Evolutionary conservation across 2,888 invertebrate species (phyloP), one percentile per base, ranked within the genome.

Genomic region (Danaus chrysippus): DNA sequence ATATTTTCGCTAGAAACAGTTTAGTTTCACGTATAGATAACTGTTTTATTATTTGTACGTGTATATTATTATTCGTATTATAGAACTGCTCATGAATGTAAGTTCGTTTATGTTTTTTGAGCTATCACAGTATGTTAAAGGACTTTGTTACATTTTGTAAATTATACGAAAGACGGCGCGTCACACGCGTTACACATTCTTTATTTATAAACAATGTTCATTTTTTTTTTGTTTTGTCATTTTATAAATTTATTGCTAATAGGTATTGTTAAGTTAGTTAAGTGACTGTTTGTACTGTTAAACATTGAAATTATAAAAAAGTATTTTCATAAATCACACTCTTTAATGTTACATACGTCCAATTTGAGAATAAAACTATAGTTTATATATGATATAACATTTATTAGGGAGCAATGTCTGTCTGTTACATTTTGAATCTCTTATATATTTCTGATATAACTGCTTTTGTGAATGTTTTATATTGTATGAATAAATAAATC

Each of bases 381-480:
- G 71, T 78, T 77, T 80, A 71, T 84, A 83, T 86, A 83, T 78
- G 83, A 84, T 82, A 75, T 79, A 77, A 75, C 75, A 71, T 67
- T 61, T 60, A 69, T 73, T 73, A 62, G 79, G 83, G 84, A 87
- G 81, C 81, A 86, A 86, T 81, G 73, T 75, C 80, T 83, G 76
- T 82, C 77, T 78, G 76, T 75, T 77, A 77, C 76, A 79, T 82
- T 82, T 82, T 82, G 86, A 90, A 87, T 90, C 87, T 88, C 88
- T 87, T 86, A 77, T 83, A 88, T 84, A 89, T 90, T 88, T 86
- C 80, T 73, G 74, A 81, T 77, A 78, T 79, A 81, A 82, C 76
- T 79, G 86, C 86, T 86, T 86, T 83, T 86, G 85, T 88, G 85
- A 78, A 85, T 84, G 81, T 81, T 83, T 78, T 81, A 79, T 78